Percentiles rank a stretch among this genome's conserved stretches.
Conservation (phyloP, 2,113 vertebrate species). For the Puma concolor region DNA sequence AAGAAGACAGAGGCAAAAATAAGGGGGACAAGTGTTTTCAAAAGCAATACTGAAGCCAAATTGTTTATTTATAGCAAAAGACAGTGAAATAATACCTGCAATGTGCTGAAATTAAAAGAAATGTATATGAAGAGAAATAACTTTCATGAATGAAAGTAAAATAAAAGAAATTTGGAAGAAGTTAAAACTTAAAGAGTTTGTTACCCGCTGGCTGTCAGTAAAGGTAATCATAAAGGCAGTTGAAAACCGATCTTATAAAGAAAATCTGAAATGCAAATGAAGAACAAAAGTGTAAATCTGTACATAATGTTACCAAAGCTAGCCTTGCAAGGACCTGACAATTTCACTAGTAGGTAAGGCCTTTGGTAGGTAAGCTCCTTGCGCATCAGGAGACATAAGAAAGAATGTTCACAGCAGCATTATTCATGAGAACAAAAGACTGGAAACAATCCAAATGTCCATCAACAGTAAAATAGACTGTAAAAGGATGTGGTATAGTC, state of each 20-base stretch:
- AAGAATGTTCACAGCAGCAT: not conserved
- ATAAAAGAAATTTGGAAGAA: constrained; percentile 49
- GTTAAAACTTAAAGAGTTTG: constrained; percentile 10
- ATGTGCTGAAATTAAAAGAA: constrained; percentile 37
- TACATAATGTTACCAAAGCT: not conserved
- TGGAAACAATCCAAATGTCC: not conserved
- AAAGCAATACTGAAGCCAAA: constrained; percentile 38
- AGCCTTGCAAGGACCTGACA: not conserved
- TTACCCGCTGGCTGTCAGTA: not conserved
- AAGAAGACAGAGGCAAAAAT: constrained; percentile 19
- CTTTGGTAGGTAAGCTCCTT: no score
- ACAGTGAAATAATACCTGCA: constrained; percentile 3
- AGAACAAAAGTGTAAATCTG: not conserved
- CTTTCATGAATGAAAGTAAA: not conserved
- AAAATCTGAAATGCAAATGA: not conserved
- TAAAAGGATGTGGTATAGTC: not conserved
- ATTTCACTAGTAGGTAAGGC: not conserved
- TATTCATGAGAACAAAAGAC: not conserved
- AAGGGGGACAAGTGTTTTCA: constrained; percentile 1
- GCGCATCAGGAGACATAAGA: not conserved
- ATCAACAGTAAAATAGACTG: not conserved
- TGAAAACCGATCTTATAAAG: not conserved
- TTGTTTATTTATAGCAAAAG: not conserved
- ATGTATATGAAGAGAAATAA: constrained; percentile 7
- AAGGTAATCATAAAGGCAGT: constrained; percentile 31